A percentile compares a stretch with the other conserved stretches of the same genome.
These are phyloP conservation scores for Xanthorhoe designata DNA, from an alignment of 2,888 invertebrate genomes.

Conservation along the genomic window DNA sequence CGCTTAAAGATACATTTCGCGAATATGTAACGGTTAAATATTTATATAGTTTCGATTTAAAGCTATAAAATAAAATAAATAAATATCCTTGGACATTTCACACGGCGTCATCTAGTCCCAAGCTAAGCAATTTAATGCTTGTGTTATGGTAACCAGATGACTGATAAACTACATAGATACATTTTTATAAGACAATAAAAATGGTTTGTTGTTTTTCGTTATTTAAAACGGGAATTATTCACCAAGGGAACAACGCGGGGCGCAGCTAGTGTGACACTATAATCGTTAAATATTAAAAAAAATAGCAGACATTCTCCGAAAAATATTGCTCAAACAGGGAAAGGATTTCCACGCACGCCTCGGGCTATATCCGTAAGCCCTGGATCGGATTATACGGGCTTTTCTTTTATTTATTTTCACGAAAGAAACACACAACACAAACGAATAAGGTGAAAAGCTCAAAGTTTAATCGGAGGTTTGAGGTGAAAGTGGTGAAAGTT, in stretches of 20 bases:
- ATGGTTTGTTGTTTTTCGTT: no score
- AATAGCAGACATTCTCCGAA: constrained; percentile 3
- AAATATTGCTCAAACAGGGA: constrained; percentile 13
- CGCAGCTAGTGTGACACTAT: no score
- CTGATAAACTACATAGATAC: no score
- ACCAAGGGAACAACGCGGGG: no score
- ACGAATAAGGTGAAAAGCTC: constrained; percentile 1
- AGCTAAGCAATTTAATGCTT: no score
- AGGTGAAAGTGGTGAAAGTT: neutral
- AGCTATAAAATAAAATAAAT: no score
- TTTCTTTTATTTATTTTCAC: constrained; percentile 27
- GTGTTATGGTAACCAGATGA: no score
- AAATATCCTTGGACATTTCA: no score
- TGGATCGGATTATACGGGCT: constrained; percentile 23
- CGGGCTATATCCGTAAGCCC: constrained; percentile 19
- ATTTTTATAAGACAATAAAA: no score
- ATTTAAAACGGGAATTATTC: no score
- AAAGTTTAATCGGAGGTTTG: neutral
- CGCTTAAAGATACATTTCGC: constrained; percentile 1
- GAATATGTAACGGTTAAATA: neutral
- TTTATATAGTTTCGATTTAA: neutral
- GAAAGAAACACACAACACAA: neutral
- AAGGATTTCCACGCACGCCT: constrained; percentile 24
- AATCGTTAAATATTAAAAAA: neutral
- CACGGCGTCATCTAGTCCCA: no score